A percentile compares a stretch with the other conserved stretches of the same genome.
These are phyloP conservation scores for Ptyas mucosa DNA, from an alignment of 2,113 vertebrate species.

Conservation along the genomic window DNA sequence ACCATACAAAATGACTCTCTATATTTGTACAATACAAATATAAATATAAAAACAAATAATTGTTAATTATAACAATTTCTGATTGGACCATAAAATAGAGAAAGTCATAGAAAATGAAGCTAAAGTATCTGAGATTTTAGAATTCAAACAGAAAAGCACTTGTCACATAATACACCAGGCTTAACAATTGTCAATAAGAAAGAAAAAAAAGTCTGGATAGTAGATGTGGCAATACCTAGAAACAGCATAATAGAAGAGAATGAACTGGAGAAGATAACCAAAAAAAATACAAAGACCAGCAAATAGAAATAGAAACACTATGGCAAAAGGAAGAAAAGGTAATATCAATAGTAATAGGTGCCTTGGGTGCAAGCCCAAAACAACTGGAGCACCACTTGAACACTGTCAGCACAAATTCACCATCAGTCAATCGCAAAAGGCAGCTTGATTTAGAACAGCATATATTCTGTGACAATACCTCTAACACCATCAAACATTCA, in stretches of 20 bases:
- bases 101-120: not conserved
- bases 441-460: not conserved
- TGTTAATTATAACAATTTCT: not conserved
- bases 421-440: not conserved
- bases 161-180: too few relatives aligned
- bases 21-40: not conserved
- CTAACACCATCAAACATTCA: not conserved
- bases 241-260: too few relatives aligned
- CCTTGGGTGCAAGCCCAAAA: not conserved
- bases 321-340: not conserved
- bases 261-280: too few relatives aligned
- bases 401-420: not conserved
- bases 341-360: not conserved
- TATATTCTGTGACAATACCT: not conserved
- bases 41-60: not conserved
- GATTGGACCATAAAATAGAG: not conserved
- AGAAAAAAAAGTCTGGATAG: not conserved
- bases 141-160: not conserved
- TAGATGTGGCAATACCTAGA: too few relatives aligned
- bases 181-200: not conserved
- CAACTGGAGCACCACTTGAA: not conserved
- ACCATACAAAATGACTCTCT: not conserved
- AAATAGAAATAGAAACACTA: too few relatives aligned
- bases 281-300: too few relatives aligned
- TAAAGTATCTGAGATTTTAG: not conserved